A percentile compares a stretch with the other conserved stretches of the same genome.
Evolutionary conservation across 2,113 vertebrate species (phyloP).

Genomic region (Gallinago paraguaiae): DNA sequence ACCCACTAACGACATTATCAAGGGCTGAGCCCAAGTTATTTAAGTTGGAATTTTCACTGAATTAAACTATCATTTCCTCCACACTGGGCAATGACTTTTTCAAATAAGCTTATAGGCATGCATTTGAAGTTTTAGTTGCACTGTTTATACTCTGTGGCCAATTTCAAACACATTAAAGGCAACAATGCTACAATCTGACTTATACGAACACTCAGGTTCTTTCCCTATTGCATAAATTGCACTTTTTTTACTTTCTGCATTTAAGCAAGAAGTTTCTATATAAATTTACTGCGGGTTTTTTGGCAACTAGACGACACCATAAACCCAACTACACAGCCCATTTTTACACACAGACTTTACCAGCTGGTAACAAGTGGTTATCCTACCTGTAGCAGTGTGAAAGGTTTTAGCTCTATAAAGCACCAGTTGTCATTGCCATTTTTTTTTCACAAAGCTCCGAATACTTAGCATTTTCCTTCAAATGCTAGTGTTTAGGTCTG

Average conservation of each 20-base stretch:
- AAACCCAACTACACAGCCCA: not conserved
- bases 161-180: not conserved
- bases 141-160: not conserved
- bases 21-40: not conserved
- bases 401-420: not conserved
- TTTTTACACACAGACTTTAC: not conserved
- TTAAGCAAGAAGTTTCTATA: not conserved
- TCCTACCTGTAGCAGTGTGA: not conserved
- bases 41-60: not conserved
- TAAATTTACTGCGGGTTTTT: not conserved
- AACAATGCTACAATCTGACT: not conserved
- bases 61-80: not conserved
- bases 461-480: not conserved
- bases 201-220: not conserved
- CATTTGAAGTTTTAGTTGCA: not conserved
- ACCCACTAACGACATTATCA: rapidly evolving
- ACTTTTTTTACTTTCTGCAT: not conserved
- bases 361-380: not conserved
- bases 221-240: not conserved
- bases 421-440: not conserved
- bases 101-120: not conserved
- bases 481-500: not conserved
- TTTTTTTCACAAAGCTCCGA: not conserved
- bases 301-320: not conserved
- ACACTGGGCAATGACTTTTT: not conserved